phyloP scores from a whole-genome alignment of 2,797 vertebrate species.

The Enteromius unitaeniatus region DNA sequence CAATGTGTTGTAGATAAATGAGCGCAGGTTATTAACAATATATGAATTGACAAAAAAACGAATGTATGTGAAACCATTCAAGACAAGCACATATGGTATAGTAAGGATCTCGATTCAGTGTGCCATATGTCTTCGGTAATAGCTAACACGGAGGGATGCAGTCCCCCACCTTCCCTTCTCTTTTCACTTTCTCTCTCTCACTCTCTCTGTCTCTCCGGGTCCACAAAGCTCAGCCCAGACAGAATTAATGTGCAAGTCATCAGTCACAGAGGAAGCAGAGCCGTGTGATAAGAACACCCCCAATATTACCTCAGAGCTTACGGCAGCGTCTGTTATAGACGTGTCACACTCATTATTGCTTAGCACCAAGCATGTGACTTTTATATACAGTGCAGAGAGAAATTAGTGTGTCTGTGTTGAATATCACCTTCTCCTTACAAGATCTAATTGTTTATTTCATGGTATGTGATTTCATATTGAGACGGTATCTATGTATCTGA shows the following conservation, averaged over 20 bases:
- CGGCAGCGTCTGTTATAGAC: slow-evolving; percentile 10
- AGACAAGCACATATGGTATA: slow-evolving; percentile 54
- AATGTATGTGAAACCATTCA: slow-evolving; percentile 40
- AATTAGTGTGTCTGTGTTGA: slow-evolving; percentile 12
- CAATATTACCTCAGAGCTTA: slow-evolving; percentile 49
- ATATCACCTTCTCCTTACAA: slow-evolving; percentile 17
- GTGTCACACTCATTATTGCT: slow-evolving; percentile 41
- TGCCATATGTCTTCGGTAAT: slow-evolving; percentile 61
- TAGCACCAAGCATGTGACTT: slow-evolving; percentile 1
- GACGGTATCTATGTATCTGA: not conserved
- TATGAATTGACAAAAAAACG: slow-evolving; percentile 30
- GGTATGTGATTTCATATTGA: not conserved
- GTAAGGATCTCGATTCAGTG: slow-evolving; percentile 49
- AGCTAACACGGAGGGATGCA: slow-evolving; percentile 52
- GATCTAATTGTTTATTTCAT: not conserved
- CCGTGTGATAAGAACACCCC: slow-evolving; percentile 45
- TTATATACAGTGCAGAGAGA: slow-evolving; percentile 7
- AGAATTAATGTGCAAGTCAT: slow-evolving; percentile 56
- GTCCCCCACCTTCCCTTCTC: slow-evolving; percentile 37
- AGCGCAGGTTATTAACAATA: slow-evolving; percentile 22
- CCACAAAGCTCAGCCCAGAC: slow-evolving; percentile 46
- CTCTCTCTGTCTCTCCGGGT: slow-evolving; percentile 57
- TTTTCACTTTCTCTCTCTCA: slow-evolving; percentile 50
- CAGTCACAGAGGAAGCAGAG: slow-evolving; percentile 38
- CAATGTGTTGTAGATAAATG: slow-evolving; percentile 1